Conservation (phyloP, 2,888 invertebrate genomes). For the Panopea generosa region DNA sequence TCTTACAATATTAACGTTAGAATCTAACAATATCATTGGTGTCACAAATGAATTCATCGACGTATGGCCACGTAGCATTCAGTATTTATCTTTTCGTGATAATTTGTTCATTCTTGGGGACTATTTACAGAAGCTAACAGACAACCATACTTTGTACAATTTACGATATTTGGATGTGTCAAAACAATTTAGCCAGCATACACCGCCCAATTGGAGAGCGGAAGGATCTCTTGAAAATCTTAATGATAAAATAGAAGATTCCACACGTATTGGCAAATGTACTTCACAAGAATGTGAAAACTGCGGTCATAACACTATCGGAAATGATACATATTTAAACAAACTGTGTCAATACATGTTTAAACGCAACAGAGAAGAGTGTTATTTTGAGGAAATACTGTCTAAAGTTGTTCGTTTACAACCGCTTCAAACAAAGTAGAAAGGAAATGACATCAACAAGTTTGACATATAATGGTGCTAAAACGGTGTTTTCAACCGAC, state of each 20-base stretch:
- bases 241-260: too few species aligned
- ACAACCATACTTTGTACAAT: background rate
- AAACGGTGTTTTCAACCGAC: background rate
- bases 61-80: background rate
- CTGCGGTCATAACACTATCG: background rate
- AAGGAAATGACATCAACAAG: too few species aligned
- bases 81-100: conserved; percentile 18
- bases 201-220: too few species aligned
- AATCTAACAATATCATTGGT: conserved; percentile 13
- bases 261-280: too few species aligned
- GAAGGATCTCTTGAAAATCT: too few species aligned
- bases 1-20: conserved; percentile 4
- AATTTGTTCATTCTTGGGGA: conserved; percentile 19
- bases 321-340: background rate
- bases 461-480: too few species aligned
- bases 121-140: background rate
- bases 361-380: background rate
- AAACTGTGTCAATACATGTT: conserved; percentile 11
- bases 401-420: too few species aligned
- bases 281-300: too few species aligned
- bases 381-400: conserved; percentile 10
- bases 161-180: conserved; percentile 14
- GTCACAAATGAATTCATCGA: background rate
- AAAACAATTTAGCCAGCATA: conserved; percentile 19
- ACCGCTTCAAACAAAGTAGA: too few species aligned